Conservation (phyloP, 2,113 vertebrate genomes). For the Cyprichromis sp. region DNA sequence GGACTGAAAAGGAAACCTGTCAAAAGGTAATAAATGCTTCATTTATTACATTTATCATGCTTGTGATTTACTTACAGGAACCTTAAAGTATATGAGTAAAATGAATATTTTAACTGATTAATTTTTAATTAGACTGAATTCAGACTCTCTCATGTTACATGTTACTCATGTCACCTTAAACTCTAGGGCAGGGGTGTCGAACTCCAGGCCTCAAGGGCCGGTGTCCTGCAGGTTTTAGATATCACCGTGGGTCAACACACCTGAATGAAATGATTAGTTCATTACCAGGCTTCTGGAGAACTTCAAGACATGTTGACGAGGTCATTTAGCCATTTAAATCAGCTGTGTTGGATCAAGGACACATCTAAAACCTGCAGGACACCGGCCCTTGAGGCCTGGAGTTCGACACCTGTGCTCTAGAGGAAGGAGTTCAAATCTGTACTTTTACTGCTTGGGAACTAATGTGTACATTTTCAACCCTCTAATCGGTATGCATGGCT, state of each 20-base stretch:
- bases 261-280: background rate
- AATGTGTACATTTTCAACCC: background rate
- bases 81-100: background rate
- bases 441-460: background rate
- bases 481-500: no score
- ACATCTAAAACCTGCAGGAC: background rate
- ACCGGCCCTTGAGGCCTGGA: fast-evolving
- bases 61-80: background rate
- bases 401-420: background rate
- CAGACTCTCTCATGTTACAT: background rate
- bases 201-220: background rate
- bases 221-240: background rate
- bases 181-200: background rate
- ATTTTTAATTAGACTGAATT: background rate
- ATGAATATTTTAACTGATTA: background rate
- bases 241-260: fast-evolving
- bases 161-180: background rate
- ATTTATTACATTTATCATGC: background rate
- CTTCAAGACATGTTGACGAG: background rate
- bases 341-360: background rate
- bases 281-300: fast-evolving
- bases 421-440: background rate
- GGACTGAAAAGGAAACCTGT: background rate
- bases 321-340: background rate
- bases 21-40: background rate